Evolutionary conservation across 2,888 invertebrate species (phyloP).

Genomic region (Drosophila prolongata): DNA sequence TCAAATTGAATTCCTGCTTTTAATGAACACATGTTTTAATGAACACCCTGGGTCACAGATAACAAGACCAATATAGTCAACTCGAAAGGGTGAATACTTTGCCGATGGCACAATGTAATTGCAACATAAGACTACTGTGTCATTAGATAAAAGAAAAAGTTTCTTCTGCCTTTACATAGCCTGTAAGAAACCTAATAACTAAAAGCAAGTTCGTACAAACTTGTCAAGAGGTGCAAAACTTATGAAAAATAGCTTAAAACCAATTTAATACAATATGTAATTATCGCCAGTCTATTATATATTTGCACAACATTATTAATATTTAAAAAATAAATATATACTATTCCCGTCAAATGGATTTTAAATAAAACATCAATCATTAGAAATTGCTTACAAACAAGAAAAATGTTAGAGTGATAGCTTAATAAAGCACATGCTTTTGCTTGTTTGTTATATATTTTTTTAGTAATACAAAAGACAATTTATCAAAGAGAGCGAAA

Average conservation of each 20-base stretch:
- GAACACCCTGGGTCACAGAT: conserved; percentile 1
- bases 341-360: neutral
- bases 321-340: too few species aligned
- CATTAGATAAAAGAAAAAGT: neutral
- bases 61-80: conserved; percentile 17
- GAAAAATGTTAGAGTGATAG: neutral
- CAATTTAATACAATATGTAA: neutral
- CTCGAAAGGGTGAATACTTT: conserved; percentile 3
- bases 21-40: conserved; percentile 25
- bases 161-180: neutral
- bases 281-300: too few species aligned
- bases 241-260: neutral
- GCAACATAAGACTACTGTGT: conserved; percentile 10
- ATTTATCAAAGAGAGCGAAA: conserved; percentile 2
- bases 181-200: neutral
- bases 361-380: conserved; percentile 1
- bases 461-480: conserved; percentile 1
- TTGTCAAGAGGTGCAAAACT: neutral
- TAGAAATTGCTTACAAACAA: neutral
- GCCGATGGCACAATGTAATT: conserved; percentile 28
- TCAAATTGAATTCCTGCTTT: conserved; percentile 20
- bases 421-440: conserved; percentile 3
- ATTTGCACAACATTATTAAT: too few species aligned
- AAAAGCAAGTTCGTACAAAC: neutral
- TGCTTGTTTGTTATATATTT: conserved; percentile 6